Conservation (phyloP, 2,888 invertebrate species). For the Cataglyphis rosenhaueri region DNA sequence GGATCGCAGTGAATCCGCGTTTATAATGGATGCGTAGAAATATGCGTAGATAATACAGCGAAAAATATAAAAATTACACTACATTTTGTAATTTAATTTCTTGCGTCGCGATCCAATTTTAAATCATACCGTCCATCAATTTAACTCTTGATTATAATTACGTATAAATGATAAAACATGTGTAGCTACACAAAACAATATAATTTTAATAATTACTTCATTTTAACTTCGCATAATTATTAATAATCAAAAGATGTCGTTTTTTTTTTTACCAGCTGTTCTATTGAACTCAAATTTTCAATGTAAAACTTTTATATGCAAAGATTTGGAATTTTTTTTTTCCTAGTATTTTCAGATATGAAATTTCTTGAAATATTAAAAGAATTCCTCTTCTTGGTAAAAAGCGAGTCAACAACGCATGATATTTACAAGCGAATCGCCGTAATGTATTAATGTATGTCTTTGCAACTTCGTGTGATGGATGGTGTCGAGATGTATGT, state of each 20-base stretch:
- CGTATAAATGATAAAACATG: neutral
- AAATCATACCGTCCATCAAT: neutral
- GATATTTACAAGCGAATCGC: constrained; percentile 32
- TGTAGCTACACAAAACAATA: neutral
- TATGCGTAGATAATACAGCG: neutral
- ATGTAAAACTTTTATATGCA: neutral
- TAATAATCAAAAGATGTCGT: neutral
- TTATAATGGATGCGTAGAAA: neutral
- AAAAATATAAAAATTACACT: neutral
- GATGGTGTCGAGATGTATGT: constrained; percentile 15
- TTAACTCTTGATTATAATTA: neutral
- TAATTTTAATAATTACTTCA: neutral
- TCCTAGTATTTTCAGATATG: neutral
- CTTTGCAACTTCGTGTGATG: constrained; percentile 21
- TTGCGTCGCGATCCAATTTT: neutral
- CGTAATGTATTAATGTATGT: constrained; percentile 26
- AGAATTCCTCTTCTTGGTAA: neutral
- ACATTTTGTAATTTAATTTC: neutral
- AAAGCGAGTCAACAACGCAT: constrained; percentile 18
- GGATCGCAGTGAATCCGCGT: neutral
- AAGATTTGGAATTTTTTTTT: neutral
- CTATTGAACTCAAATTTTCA: neutral
- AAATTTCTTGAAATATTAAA: neutral
- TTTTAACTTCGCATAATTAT: neutral
- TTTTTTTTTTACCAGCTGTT: neutral